Conservation (phyloP, 2,797 vertebrate genomes). For the Acanthurus leucopareius region DNA sequence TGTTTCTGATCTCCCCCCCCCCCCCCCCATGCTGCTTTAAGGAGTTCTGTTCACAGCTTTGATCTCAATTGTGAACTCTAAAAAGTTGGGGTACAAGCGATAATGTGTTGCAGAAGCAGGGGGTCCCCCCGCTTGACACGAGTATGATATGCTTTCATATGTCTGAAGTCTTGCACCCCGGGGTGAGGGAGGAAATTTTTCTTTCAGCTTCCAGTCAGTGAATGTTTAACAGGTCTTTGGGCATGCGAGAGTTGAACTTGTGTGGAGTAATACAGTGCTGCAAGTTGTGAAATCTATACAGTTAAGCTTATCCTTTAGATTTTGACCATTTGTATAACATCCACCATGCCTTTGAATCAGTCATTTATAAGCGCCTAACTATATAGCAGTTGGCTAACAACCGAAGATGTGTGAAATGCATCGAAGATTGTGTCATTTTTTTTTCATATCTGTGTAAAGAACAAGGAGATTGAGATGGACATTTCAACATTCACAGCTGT, state of each 20-base stretch:
- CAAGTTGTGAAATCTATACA: constrained; percentile 25
- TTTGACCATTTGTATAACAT: not conserved
- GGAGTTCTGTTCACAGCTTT: constrained; percentile 60
- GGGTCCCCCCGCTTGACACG: constrained; percentile 45
- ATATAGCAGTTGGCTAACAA: not conserved
- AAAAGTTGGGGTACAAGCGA: constrained; percentile 55
- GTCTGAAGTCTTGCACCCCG: constrained; percentile 21
- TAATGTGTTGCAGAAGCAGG: constrained; percentile 64
- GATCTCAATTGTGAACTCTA: constrained; percentile 47
- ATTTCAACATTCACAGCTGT: constrained; percentile 64
- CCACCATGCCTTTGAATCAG: not conserved
- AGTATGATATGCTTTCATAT: constrained; percentile 58
- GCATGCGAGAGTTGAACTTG: constrained; percentile 12
- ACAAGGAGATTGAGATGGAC: constrained; percentile 26
- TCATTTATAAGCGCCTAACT: not conserved
- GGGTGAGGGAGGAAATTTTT: constrained; percentile 56
- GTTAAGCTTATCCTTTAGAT: not conserved
- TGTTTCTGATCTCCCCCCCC: constrained; percentile 35
- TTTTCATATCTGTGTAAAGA: constrained; percentile 17
- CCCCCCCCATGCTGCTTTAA: constrained; percentile 29
- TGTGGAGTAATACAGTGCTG: constrained; percentile 44
- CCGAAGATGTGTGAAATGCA: constrained; percentile 22
- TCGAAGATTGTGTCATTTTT: constrained; percentile 29
- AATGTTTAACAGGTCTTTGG: constrained; percentile 53
- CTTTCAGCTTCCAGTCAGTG: constrained; percentile 37